Base-by-base conservation (phyloP, 1,140 invertebrate genomes). In the Eurosta solidaginis region DNA sequence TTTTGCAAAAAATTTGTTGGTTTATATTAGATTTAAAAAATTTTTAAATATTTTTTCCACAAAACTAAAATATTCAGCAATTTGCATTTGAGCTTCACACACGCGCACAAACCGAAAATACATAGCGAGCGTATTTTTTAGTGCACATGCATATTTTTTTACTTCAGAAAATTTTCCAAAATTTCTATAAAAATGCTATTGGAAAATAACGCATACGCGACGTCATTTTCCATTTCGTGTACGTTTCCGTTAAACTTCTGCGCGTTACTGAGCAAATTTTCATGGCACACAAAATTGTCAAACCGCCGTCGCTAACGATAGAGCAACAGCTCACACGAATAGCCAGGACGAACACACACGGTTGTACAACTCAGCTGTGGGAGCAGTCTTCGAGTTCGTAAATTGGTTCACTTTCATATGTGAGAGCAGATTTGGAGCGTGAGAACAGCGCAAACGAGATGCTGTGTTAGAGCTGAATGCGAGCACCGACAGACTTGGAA, bases 251-350 rank as follows among this genome's bases (percentile, higher is more conserved):
- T 68, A 68, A 17, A 68, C 40, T 68, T 33, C 59, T 68, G 59
- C 59, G 36, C 59, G 59, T 68, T 68, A 68, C 59, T 68, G 59
- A 68, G 36, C 59, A 12, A 68, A 17, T 68, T 68, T 63, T n/a
- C 54, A 63, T 63, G n/a, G 29, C 54, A 63, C 54, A 63, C 54
- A 63, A 36, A 63, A 63, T 63, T 63, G 36, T 68, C 59, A 68
- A 29, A 68, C 17, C 33, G 59, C 17, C 33, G n/a, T 33, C 5
- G n/a, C 33, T n/a, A n/a, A n/a, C n/a, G n/a, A n/a, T n/a, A n/a
- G n/a, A 40, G n/a, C 59, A 42, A 33, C 54, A 42, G 33, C 5
- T n/a, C n/a, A n/a, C n/a, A 40, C 59, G 59, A 68, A 36, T 14
- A 59, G 54, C 12, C n/a, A 33, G 25, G 59, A 68, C 33, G 33